Evolutionary conservation across 2,113 vertebrate genomes (phyloP).

Genomic region (Cacatua alba): DNA sequence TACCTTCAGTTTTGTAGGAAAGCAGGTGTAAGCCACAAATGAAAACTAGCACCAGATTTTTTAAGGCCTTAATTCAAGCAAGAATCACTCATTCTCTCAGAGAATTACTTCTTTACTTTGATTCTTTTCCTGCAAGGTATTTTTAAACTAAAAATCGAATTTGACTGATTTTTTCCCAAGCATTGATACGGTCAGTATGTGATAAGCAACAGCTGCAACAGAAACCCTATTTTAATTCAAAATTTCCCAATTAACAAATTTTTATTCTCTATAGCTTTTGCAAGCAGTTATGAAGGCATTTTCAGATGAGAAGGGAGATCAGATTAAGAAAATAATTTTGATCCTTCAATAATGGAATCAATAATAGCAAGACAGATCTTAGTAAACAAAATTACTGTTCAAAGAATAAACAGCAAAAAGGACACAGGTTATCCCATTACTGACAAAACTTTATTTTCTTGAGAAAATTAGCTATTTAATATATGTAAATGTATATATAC

Average conservation of each 20-base stretch:
- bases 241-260: not conserved
- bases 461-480: not conserved
- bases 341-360: not conserved
- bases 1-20: not conserved
- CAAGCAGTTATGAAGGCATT: not conserved
- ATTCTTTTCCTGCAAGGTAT: conserved; percentile 28
- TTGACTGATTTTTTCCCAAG: not conserved
- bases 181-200: not conserved
- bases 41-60: not conserved
- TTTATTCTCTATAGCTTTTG: not conserved
- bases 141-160: not conserved
- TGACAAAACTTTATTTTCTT: not conserved
- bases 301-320: not conserved
- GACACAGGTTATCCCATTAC: not conserved
- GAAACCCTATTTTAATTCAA: not conserved
- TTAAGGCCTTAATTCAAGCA: not conserved
- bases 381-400: not conserved
- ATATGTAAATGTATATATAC: too few relatives aligned
- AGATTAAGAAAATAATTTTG: not conserved
- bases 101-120: not conserved
- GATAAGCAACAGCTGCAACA: not conserved
- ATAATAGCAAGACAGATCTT: not conserved
- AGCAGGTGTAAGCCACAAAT: not conserved
- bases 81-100: not conserved
- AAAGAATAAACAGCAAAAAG: not conserved